Base-by-base conservation (phyloP, 1,140 invertebrate genomes). In the Drosophila parabipectinata region DNA sequence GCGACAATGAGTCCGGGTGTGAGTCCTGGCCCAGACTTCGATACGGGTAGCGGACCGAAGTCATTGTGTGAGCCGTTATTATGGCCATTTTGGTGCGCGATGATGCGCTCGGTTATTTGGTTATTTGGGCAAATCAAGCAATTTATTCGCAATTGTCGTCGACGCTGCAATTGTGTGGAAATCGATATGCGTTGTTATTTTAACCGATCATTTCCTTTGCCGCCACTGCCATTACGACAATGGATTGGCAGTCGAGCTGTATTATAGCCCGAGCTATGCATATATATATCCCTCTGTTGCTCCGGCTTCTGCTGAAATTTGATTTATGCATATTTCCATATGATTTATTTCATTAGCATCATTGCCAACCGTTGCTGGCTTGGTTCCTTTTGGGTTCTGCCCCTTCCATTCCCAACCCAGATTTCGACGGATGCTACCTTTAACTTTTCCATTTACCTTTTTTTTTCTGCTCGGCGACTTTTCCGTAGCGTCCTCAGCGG, bases 311-410 rank as follows among this genome's bases (percentile, higher is more conserved):
- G 64, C 68, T 34, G 34, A 88, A 87, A 88, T 88, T 83, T 88
- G 83, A 88, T 88, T 88, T 88, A 88, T 88, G 83, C 83, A 88
- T 79, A 88, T 88, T 88, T 88, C 83, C 83, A 88, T 88, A 79
- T 88, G 83, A 88, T 88, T 88, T 88, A 87, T 87, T 87, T 87
- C 83, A 87, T 87, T 88, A 87, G 83, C 83, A 88, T 87, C 63
- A 88, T 77, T 73, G 71, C 62, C 62, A 47, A 47, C 44, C 44
- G 44, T 47, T 47, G 37, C 39, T 55, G 52, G 41, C 51, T 52
- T 3, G 30, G 8, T 30, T 66, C 48, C 34, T 28, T 60, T 63
- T 37, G 51, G 45, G 24, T 54, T 34, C 68, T 37, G 55, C 12
- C 45, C 58, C 45, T 32, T 37, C 51, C n/a, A 15, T 47, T 18